These are phyloP conservation scores for Orycteropus afer DNA, from an alignment of 2,113 vertebrate genomes.

Conservation along the genomic window DNA sequence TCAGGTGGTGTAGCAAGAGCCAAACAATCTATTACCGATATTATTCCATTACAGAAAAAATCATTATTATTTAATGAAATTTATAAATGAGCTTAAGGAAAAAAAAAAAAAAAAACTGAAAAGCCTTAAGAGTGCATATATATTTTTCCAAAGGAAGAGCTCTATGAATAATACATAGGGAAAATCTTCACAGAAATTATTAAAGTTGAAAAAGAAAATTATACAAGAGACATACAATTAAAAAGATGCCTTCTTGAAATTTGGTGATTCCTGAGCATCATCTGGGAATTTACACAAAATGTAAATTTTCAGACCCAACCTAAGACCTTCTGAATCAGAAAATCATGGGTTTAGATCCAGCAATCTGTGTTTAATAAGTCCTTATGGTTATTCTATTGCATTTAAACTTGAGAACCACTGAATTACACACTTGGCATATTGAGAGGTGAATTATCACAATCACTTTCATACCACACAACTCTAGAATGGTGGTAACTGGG, in stretches of 20 bases:
- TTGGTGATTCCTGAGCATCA: neutral
- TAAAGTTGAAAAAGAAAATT: neutral
- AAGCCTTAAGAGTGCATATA: neutral
- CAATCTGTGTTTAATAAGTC: too few relatives aligned
- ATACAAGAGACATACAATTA: neutral
- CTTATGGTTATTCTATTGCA: too few relatives aligned
- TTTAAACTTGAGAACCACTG: neutral
- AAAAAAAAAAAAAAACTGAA: too few relatives aligned
- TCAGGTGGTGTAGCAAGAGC: too few relatives aligned
- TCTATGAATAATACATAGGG: neutral
- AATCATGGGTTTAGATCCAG: too few relatives aligned
- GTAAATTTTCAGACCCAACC: neutral
- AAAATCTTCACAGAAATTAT: neutral
- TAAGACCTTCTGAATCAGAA: neutral
- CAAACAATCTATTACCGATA: neutral
- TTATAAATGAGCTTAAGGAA: too few relatives aligned
- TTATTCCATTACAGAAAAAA: neutral
- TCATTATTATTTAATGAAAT: neutral
- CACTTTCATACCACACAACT: rapidly evolving
- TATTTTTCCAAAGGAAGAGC: neutral
- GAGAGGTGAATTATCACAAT: neutral
- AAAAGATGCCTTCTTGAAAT: neutral
- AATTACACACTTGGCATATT: neutral
- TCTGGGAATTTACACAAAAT: neutral
- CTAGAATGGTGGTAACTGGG: neutral